Evolutionary conservation across 2,888 invertebrate genomes (phyloP).

Genomic region (Halictus quadricinctus): DNA sequence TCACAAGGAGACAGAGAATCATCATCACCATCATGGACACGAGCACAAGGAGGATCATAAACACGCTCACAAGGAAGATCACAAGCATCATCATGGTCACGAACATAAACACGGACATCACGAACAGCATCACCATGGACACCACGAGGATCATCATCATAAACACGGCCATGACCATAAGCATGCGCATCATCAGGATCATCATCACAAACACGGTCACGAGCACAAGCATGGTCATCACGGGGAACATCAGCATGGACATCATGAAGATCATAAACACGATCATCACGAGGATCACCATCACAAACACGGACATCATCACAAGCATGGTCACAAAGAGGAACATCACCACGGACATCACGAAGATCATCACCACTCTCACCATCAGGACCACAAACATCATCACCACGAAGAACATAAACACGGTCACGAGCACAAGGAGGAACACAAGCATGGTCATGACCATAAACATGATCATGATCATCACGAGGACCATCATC

Average conservation of each 20-base stretch:
- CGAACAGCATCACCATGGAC: slow-evolving; percentile 70
- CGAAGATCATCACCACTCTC: slow-evolving; percentile 68
- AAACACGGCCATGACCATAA: slow-evolving; percentile 70
- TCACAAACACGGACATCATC: slow-evolving; percentile 73
- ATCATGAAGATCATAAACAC: slow-evolving; percentile 75
- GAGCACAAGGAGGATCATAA: slow-evolving; percentile 77
- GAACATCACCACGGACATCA: slow-evolving; percentile 72
- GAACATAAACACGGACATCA: slow-evolving; percentile 73
- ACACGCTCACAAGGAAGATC: slow-evolving; percentile 75
- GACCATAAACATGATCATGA: slow-evolving; percentile 72
- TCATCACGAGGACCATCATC: slow-evolving; percentile 72
- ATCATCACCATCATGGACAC: slow-evolving; percentile 77
- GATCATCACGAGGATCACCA: slow-evolving; percentile 71
- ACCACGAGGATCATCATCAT: slow-evolving; percentile 71
- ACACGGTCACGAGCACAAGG: slow-evolving; percentile 72
- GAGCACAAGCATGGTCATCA: slow-evolving; percentile 71
- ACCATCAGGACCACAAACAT: slow-evolving; percentile 71
- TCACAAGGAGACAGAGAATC: slow-evolving; percentile 76
- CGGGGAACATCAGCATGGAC: slow-evolving; percentile 71
- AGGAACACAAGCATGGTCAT: slow-evolving; percentile 74
- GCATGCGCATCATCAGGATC: slow-evolving; percentile 69
- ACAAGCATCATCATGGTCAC: slow-evolving; percentile 75
- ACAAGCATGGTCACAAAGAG: slow-evolving; percentile 73
- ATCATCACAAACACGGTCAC: slow-evolving; percentile 72
- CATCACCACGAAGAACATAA: slow-evolving; percentile 67